A percentile compares a stretch with the other conserved stretches of the same genome.
These are phyloP conservation scores for Misgurnus anguillicaudatus DNA, from an alignment of 2,113 vertebrate genomes.

Conservation along the genomic window DNA sequence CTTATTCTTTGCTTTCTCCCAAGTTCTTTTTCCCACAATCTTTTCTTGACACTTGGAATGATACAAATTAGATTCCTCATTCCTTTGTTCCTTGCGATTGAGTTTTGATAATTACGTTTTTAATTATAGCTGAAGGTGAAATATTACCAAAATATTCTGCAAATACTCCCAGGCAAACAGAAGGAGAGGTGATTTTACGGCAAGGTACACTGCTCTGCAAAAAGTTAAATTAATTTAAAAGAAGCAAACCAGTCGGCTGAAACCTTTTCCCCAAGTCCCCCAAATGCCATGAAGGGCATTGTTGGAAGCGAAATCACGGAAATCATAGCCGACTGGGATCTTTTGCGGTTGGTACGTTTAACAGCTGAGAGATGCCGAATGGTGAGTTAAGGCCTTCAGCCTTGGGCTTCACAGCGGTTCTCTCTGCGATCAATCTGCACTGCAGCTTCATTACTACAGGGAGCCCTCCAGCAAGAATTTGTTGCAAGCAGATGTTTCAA, in stretches of 20 bases:
- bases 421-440: constrained; percentile 39
- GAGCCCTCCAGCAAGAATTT: constrained; percentile 63
- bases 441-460: constrained; percentile 36
- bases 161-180: constrained; percentile 46
- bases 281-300: background rate
- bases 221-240: constrained; percentile 54
- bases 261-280: background rate
- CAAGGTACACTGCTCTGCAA: constrained; percentile 38
- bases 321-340: constrained; percentile 3
- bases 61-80: constrained; percentile 10
- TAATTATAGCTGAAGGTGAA: constrained; percentile 73
- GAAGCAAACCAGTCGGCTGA: constrained; percentile 49
- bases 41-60: constrained; percentile 14
- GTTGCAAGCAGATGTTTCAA: constrained; percentile 64
- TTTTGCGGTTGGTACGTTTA: background rate
- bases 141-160: constrained; percentile 62
- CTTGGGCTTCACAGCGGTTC: constrained; percentile 8
- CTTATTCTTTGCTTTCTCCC: constrained; percentile 1
- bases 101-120: constrained; percentile 73
- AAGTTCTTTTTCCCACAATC: constrained; percentile 11
- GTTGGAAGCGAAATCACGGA: constrained; percentile 19
- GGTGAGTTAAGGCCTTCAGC: constrained; percentile 7
- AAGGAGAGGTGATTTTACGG: constrained; percentile 62
- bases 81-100: constrained; percentile 62
- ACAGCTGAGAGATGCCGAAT: constrained; percentile 22